Conservation (phyloP, 2,113 vertebrate species). For the Megaceryle torquata region DNA sequence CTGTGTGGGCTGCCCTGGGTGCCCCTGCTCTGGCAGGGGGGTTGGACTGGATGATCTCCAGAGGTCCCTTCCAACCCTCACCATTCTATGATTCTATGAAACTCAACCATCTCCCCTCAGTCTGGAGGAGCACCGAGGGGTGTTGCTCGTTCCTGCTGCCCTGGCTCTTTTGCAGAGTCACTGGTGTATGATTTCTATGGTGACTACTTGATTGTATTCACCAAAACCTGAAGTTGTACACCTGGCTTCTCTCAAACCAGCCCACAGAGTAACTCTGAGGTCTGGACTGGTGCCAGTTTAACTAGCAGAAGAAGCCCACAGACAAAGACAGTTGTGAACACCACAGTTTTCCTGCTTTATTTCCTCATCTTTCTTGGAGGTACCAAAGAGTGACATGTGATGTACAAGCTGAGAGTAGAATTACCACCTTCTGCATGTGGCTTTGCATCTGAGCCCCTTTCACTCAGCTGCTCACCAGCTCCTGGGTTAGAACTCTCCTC, state of each 20-base stretch:
- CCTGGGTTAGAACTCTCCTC: background rate
- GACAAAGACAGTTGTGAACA: background rate
- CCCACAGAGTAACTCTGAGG: background rate
- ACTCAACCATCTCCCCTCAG: background rate
- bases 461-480: background rate
- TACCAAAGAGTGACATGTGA: background rate
- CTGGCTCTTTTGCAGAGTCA: background rate
- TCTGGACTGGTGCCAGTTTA: background rate
- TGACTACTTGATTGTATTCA: background rate
- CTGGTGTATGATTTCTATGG: background rate
- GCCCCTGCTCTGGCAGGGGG: too few relatives aligned
- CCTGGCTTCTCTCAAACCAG: background rate
- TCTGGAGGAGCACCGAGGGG: background rate
- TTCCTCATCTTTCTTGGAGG: background rate
- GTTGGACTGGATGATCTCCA: too few relatives aligned
- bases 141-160: background rate
- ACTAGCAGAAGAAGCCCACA: background rate
- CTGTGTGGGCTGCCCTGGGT: too few relatives aligned
- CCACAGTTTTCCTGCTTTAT: background rate
- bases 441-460: background rate
- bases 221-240: background rate
- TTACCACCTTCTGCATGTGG: background rate
- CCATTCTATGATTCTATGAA: too few relatives aligned
- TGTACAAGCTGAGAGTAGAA: background rate
- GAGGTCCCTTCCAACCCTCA: too few relatives aligned